phyloP scores from a whole-genome alignment of 2,888 invertebrate genomes.

The Apantesis nais region DNA sequence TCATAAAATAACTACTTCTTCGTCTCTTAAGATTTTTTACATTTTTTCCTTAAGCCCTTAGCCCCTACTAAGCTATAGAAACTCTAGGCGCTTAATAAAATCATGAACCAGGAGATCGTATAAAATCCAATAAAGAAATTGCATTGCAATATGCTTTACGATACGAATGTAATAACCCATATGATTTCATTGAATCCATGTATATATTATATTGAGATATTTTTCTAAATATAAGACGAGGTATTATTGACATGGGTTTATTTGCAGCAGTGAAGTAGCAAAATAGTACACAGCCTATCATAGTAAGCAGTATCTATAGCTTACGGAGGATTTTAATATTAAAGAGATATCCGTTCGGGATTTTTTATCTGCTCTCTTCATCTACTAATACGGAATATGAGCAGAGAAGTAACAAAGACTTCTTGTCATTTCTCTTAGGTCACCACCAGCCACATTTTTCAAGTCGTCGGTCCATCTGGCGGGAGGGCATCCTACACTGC shows the following conservation, averaged over 20 bases:
- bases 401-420: background rate
- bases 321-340: background rate
- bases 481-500: too few species aligned
- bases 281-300: background rate
- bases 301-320: background rate
- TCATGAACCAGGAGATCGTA: slow-evolving; percentile 18
- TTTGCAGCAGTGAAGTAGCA: background rate
- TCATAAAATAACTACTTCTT: background rate
- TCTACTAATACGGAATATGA: background rate
- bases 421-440: too few species aligned
- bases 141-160: slow-evolving; percentile 36
- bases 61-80: background rate
- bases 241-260: background rate
- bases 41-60: background rate
- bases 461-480: too few species aligned
- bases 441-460: too few species aligned
- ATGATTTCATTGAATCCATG: background rate
- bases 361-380: background rate
- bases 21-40: background rate
- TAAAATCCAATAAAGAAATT: slow-evolving; percentile 49
- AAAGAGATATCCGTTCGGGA: background rate
- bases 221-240: background rate
- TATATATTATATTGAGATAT: background rate
- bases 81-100: slow-evolving; percentile 6
- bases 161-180: slow-evolving; percentile 32